Percentiles rank a stretch among this genome's conserved stretches.
Evolutionary conservation across 2,888 invertebrate species (phyloP).

Genomic region (Dascillus cervinus): DNA sequence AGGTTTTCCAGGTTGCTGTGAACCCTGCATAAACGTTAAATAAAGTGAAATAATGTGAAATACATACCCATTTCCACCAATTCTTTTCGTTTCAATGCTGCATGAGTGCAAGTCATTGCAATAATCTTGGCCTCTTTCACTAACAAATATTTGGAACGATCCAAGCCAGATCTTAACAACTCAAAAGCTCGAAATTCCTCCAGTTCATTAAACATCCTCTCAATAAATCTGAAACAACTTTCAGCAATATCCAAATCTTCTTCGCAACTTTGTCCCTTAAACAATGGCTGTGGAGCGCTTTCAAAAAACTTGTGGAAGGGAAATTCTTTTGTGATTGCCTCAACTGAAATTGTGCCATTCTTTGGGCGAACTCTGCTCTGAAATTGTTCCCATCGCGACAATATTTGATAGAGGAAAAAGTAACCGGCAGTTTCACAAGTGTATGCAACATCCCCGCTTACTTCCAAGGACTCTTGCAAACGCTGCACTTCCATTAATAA

Average conservation of each 20-base stretch:
- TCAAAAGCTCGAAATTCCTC: slow-evolving; percentile 99
- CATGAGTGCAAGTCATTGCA: slow-evolving; percentile 99
- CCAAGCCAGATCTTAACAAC: slow-evolving; percentile 86
- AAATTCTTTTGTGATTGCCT: slow-evolving; percentile 68
- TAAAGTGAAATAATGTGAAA: too few relatives aligned
- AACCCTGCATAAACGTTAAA: too few relatives aligned
- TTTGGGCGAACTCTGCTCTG: slow-evolving; percentile 52
- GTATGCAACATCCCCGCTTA: slow-evolving; percentile 84
- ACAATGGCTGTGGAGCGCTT: slow-evolving; percentile 88
- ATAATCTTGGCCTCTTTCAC: slow-evolving; percentile 99
- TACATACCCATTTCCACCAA: slow-evolving; percentile 79
- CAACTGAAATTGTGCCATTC: slow-evolving; percentile 40
- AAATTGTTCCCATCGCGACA: slow-evolving; percentile 90
- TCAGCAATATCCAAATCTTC: slow-evolving; percentile 84
- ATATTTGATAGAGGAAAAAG: slow-evolving; percentile 90
- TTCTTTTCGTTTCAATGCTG: slow-evolving; percentile 93
- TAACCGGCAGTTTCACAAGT: slow-evolving; percentile 98
- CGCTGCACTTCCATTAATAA: slow-evolving; percentile 80
- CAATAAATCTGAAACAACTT: slow-evolving; percentile 91
- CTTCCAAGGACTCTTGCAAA: slow-evolving; percentile 78
- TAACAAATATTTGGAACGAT: slow-evolving; percentile 90
- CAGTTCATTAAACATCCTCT: slow-evolving; percentile 90
- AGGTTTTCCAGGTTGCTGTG: too few relatives aligned
- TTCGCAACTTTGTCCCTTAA: slow-evolving; percentile 66
- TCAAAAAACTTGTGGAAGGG: slow-evolving; percentile 92